Base-by-base conservation (phyloP, 2,113 vertebrate species). In the Protomyctophum bolini region DNA sequence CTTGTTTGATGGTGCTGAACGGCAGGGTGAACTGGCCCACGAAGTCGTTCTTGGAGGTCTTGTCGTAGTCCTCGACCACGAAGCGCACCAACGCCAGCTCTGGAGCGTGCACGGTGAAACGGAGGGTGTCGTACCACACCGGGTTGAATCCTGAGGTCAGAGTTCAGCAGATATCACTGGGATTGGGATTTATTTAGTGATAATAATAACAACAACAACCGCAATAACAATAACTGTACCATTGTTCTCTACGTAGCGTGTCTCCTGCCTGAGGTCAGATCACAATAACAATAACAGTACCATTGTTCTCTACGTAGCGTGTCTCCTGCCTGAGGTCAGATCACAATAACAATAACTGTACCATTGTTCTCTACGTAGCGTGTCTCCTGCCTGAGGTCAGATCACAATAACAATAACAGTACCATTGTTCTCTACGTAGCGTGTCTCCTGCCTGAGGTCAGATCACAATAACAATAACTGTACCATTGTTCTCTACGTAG, bases 401-500 rank as follows among this genome's bases (percentile, higher is more conserved):
- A n/a, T n/a, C n/a, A 21, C 21, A 21, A 21, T 21, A 21, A 21
- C 21, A 21, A 21, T 21, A 21, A 21, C 21, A 21, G 2, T 21
- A 21, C 97, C 97, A 0, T 99, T 99, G 91, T 99, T 98, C 58
- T 96, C 96, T 0, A 99, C 96, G 59, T 96, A 91, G 77, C 88
- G 92, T n/a, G 96, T 99, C 85, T 98, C 97, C 82, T 96, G 95
- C 79, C 79, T 94, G 0, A n/a, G n/a, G n/a, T n/a, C n/a, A n/a
- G n/a, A n/a, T n/a, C n/a, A 21, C 21, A 21, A 21, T 21, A 21
- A 21, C 21, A 21, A 21, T 21, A 21, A 21, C 33, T 90, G 89
- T 89, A 99, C 97, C 97, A 0, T 99, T 99, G 91, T 99, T 98
- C 58, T 96, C 96, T 0, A 99, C 96, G 59, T 96, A 91, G 77